phyloP scores from a whole-genome alignment of 2,113 vertebrate genomes.

The Tupaia tana region DNA sequence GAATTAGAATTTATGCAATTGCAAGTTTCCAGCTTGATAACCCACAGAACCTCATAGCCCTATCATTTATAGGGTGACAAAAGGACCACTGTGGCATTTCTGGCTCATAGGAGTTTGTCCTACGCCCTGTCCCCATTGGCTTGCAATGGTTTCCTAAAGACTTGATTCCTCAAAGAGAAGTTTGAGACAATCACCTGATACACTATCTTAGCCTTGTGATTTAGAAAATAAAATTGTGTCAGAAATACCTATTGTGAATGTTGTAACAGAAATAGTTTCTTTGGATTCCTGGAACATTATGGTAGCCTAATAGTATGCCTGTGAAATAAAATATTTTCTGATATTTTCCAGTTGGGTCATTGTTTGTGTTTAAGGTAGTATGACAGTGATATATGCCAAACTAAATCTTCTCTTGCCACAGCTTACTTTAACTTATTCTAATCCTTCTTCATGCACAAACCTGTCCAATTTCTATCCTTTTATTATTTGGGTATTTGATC shows the following conservation, averaged over 20 bases:
- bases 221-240: conserved; percentile 33
- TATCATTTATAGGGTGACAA: conserved; percentile 59
- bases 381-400: conserved; percentile 59
- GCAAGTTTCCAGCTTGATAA: conserved; percentile 53
- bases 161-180: background rate
- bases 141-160: background rate
- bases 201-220: background rate
- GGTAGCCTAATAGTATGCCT: conserved; percentile 57
- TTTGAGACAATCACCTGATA: background rate
- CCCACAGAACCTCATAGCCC: background rate
- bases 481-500: conserved; percentile 37
- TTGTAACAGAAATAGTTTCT: conserved; percentile 45
- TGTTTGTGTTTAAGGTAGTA: conserved; percentile 73
- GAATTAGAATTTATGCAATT: conserved; percentile 47
- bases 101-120: background rate
- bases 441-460: conserved; percentile 27
- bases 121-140: background rate
- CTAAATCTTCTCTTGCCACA: conserved; percentile 63
- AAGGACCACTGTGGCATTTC: background rate
- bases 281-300: conserved; percentile 37
- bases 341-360: conserved; percentile 67
- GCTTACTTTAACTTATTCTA: conserved; percentile 52
- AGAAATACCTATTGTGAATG: conserved; percentile 13
- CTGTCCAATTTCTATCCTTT: conserved; percentile 11
- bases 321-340: conserved; percentile 70